Base-by-base conservation (phyloP, 2,113 vertebrate genomes). In the Oryzias javanicus region DNA sequence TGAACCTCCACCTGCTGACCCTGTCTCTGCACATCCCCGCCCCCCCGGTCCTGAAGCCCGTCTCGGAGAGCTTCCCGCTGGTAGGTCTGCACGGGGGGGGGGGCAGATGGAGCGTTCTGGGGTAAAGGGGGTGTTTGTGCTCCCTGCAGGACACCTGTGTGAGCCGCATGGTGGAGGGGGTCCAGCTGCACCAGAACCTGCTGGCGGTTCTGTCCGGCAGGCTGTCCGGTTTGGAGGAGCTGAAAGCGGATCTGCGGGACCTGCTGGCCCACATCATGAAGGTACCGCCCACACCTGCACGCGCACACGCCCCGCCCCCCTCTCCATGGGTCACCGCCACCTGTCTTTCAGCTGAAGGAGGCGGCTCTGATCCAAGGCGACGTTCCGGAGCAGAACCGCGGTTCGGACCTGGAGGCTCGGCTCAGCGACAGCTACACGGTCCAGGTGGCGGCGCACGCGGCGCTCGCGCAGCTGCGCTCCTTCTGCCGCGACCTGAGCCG, bases 401-500 rank as follows among this genome's bases (percentile, higher is more conserved):
- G 3, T 6, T 42, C 55, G 0, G 67, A 66, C 25, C 49, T 90
- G 19, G 59, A 75, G 0, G 60, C 71, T 3, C 69, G n/a, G 18
- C 74, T 86, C 50, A 54, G 51, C 0, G 73, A 81, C 0, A 49
- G 80, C 55, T 92, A 83, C 14, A 65, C 70, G 1, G 55, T 79
- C 1, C 87, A 89, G 59, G 67, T 89, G 41, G 87, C 85, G 0
- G 35, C 42, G 1, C 89, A 90, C 51, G 47, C 89, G 29, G 67
- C 75, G 5, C 85, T 92, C 25, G 42, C 6, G 10, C 86, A 87
- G 73, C 86, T 92, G 1, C 80, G 70, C 1, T 76, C 67, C 46
- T 91, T 92, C 57, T 76, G 78, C 1, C 80, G 87, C 7, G 79
- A 91, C 63, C 35, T 89, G 25, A 76, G 66, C 49, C 89, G 91